Evolutionary conservation across 2,113 vertebrate species (phyloP).

Genomic region (Ahaetulla prasina): DNA sequence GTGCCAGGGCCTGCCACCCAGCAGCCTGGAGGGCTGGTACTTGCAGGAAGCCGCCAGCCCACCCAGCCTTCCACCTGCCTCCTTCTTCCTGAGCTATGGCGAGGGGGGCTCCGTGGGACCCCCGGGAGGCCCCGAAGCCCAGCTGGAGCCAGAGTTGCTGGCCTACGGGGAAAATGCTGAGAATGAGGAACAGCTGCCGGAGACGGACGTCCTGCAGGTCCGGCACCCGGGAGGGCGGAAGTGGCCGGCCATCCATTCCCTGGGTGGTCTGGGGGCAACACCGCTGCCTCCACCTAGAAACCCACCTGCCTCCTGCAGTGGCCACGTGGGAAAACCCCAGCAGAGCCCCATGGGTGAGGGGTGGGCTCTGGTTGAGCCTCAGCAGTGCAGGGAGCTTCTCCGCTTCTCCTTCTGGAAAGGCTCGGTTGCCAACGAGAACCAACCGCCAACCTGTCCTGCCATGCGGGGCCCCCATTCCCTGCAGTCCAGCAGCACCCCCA

Average conservation of each 20-base stretch:
- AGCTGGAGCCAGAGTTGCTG: slow-evolving; percentile 65
- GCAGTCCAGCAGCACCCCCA: not conserved
- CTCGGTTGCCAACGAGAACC: not conserved
- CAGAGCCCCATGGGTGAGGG: not conserved
- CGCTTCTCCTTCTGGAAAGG: not conserved
- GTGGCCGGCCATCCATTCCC: not conserved
- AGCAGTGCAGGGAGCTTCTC: not conserved
- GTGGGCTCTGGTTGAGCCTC: not conserved
- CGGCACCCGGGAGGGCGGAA: not conserved
- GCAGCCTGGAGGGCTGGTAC: slow-evolving; percentile 25
- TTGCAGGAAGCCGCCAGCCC: slow-evolving; percentile 17
- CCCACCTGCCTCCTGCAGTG: not conserved
- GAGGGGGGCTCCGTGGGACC: slow-evolving; percentile 35
- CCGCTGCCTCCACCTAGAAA: not conserved
- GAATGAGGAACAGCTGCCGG: slow-evolving; percentile 68
- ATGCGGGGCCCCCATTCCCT: not conserved
- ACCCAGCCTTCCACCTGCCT: slow-evolving; percentile 7
- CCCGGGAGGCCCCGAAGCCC: fast-evolving
- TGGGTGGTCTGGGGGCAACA: not conserved
- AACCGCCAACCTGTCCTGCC: not conserved
- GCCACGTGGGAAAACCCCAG: not conserved
- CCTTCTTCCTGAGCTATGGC: slow-evolving; percentile 72
- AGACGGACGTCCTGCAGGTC: slow-evolving; percentile 78
- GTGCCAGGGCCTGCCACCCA: not conserved
- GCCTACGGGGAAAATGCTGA: slow-evolving; percentile 71